A percentile compares a stretch with the other conserved stretches of the same genome.
These are phyloP conservation scores for Antitype chi DNA, from an alignment of 2,888 invertebrate species.

Conservation along the genomic window DNA sequence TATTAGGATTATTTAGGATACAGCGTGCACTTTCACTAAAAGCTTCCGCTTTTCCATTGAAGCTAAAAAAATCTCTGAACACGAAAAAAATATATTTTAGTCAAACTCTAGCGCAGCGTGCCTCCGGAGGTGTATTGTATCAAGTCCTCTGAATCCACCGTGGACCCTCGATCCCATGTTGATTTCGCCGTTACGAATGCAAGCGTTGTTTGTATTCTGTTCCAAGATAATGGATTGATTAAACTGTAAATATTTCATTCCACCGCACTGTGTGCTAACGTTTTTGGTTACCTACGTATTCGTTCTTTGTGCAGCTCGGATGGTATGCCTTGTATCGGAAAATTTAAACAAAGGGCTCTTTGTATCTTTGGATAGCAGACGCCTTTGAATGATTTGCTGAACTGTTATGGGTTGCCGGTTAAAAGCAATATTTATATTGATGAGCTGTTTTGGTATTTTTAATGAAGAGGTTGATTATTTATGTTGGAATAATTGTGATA, in stretches of 20 bases:
- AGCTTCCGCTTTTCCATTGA: background rate
- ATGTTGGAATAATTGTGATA: background rate
- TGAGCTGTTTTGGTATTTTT: background rate
- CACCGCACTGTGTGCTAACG: slow-evolving; percentile 42
- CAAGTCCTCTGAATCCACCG: slow-evolving; percentile 9
- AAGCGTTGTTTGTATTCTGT: slow-evolving; percentile 67
- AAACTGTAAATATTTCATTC: slow-evolving; percentile 75
- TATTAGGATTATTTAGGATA: too few species aligned
- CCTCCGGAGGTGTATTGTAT: slow-evolving; percentile 2
- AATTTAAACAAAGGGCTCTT: slow-evolving; percentile 34
- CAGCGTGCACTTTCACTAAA: background rate
- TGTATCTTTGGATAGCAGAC: background rate
- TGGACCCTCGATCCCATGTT: slow-evolving; percentile 61
- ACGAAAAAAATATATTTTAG: slow-evolving; percentile 10
- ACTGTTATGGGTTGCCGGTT: background rate
- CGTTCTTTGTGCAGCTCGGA: slow-evolving; percentile 27
- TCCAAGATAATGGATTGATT: slow-evolving; percentile 77
- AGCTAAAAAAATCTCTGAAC: background rate
- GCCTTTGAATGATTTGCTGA: slow-evolving; percentile 17
- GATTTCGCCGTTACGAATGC: slow-evolving; percentile 69
- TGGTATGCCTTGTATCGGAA: slow-evolving; percentile 32
- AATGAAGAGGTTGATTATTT: background rate
- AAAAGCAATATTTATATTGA: background rate
- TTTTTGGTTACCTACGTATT: slow-evolving; percentile 27
- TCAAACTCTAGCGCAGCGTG: slow-evolving; percentile 11